A percentile compares a stretch with the other conserved stretches of the same genome.
These are phyloP conservation scores for Tokudaia tokunoshimensis DNA, from an alignment of 2,797 vertebrate genomes.

Conservation along the genomic window DNA sequence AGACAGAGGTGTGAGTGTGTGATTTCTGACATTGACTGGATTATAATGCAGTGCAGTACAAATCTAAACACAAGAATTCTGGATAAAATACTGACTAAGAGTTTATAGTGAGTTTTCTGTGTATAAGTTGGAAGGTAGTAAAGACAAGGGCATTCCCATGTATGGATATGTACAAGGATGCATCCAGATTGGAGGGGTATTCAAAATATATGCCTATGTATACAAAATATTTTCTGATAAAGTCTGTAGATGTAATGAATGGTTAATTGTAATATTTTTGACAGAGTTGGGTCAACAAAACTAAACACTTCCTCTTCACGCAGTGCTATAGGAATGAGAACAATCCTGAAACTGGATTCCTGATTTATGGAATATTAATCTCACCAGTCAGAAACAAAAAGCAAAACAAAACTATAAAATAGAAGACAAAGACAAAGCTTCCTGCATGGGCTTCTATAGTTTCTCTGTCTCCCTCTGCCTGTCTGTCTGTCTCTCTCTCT, in stretches of 20 bases:
- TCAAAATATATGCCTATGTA: background rate
- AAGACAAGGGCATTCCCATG: fast-evolving
- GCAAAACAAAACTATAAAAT: background rate
- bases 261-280: slow-evolving; percentile 8
- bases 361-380: slow-evolving; percentile 15
- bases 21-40: too few species aligned
- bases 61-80: background rate
- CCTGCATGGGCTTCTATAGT: background rate
- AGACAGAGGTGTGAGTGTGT: background rate
- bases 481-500: background rate
- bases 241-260: slow-evolving; percentile 4
- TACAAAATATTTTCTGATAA: background rate
- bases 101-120: background rate
- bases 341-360: background rate
- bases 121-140: background rate
- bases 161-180: background rate
- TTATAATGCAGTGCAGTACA: background rate
- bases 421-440: background rate
- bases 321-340: background rate
- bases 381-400: background rate
- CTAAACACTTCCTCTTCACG: background rate
- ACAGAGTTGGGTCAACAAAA: background rate
- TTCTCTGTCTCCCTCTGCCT: background rate
- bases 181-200: background rate
- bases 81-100: background rate